phyloP scores from a whole-genome alignment of 2,797 vertebrate species.

The Lophius americanus region DNA sequence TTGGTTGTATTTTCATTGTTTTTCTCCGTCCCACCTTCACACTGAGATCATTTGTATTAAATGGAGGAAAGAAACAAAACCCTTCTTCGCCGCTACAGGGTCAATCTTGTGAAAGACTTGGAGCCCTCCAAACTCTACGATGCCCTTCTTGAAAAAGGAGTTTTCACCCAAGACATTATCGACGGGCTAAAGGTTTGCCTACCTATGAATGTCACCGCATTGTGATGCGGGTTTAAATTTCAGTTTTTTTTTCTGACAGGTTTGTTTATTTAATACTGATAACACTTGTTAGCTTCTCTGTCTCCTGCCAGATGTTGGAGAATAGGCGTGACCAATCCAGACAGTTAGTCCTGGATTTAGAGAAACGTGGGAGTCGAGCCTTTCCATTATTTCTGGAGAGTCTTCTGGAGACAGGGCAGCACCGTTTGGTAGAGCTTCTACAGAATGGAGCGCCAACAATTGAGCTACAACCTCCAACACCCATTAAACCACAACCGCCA shows the following conservation, averaged over 20 bases:
- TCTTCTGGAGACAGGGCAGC: slow-evolving; percentile 84
- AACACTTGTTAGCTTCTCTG: neutral
- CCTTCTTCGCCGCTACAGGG: slow-evolving; percentile 79
- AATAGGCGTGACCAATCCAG: slow-evolving; percentile 87
- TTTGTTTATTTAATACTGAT: neutral
- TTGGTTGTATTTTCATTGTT: too few relatives aligned
- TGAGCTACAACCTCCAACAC: slow-evolving; percentile 42
- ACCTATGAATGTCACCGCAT: neutral
- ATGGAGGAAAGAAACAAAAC: slow-evolving; percentile 81
- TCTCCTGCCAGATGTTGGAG: slow-evolving; percentile 74
- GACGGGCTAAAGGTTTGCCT: slow-evolving; percentile 89
- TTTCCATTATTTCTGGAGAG: slow-evolving; percentile 87
- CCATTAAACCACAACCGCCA: slow-evolving; percentile 32
- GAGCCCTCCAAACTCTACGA: slow-evolving; percentile 83
- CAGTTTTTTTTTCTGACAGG: neutral
- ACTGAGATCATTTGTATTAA: neutral
- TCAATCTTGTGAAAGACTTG: slow-evolving; percentile 79
- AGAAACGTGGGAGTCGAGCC: slow-evolving; percentile 88
- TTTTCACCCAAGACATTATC: slow-evolving; percentile 91
- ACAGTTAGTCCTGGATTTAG: slow-evolving; percentile 86
- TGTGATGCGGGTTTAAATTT: neutral
- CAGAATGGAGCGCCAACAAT: slow-evolving; percentile 42
- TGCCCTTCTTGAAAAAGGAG: slow-evolving; percentile 77
- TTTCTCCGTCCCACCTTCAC: neutral
- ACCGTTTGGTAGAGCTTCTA: slow-evolving; percentile 76